These are phyloP conservation scores for Misgurnus anguillicaudatus DNA, from an alignment of 2,113 vertebrate species.

Conservation along the genomic window DNA sequence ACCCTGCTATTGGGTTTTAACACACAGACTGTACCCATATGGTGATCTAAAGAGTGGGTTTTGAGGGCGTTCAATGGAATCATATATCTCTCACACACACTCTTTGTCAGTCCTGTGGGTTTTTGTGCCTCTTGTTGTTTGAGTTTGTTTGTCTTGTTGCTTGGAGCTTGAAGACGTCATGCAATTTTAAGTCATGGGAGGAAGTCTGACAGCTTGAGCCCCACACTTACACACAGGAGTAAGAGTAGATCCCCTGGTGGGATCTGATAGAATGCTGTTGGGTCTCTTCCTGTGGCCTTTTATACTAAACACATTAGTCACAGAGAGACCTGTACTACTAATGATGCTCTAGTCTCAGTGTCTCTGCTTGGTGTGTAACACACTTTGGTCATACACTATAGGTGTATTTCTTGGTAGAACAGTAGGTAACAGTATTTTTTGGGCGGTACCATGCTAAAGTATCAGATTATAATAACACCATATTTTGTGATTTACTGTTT, in stretches of 20 bases:
- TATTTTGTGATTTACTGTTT: too few species aligned
- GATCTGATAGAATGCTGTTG: conserved; percentile 25
- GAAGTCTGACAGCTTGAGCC: conserved; percentile 2
- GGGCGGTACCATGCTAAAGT: too few species aligned
- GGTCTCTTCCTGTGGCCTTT: conserved; percentile 35
- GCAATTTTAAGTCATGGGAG: conserved; percentile 37
- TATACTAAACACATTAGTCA: conserved; percentile 32
- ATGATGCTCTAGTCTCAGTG: conserved; percentile 18
- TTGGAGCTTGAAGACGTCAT: conserved; percentile 48
- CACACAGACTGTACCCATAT: conserved; percentile 13
- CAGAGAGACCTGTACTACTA: conserved; percentile 2
- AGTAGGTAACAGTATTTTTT: too few species aligned
- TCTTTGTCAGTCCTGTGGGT: conserved; percentile 29
- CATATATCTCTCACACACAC: conserved; percentile 24
- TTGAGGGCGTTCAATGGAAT: conserved; percentile 23
- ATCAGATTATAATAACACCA: too few species aligned
- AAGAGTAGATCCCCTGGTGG: neutral
- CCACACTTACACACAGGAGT: conserved; percentile 6
- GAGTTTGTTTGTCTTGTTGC: conserved; percentile 43
- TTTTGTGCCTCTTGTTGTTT: conserved; percentile 37
- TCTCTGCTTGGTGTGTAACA: conserved; percentile 25
- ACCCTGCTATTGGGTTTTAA: conserved; percentile 26
- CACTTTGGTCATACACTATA: neutral
- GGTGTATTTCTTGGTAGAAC: too few species aligned
- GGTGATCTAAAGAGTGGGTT: conserved; percentile 30